Conservation (phyloP, 2,888 invertebrate species). For the Cerastis rubricosa region DNA sequence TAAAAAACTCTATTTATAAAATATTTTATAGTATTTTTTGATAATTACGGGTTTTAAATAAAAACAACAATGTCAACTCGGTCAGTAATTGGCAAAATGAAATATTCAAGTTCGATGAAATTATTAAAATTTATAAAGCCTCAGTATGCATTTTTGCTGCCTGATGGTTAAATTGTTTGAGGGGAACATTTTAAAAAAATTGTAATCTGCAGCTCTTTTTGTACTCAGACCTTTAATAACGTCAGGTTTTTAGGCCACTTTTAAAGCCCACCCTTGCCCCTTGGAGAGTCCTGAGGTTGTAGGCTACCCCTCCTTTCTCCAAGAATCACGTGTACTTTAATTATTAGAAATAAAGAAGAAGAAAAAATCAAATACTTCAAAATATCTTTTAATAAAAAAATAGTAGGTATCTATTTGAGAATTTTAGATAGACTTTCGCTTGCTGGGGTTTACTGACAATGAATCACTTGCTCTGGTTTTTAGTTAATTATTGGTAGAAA, state of each 20-base stretch:
- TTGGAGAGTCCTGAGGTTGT: background rate
- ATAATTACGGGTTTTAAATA: conserved; percentile 19
- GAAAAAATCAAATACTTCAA: background rate
- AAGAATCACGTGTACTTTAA: background rate
- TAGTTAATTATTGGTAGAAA: too few relatives aligned
- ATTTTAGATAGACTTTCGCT: too few relatives aligned
- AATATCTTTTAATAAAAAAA: too few relatives aligned
- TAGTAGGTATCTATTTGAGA: too few relatives aligned
- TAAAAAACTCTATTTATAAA: background rate
- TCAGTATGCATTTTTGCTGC: background rate
- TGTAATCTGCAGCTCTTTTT: background rate
- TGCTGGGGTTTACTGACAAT: background rate
- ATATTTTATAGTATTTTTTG: background rate
- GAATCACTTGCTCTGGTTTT: background rate
- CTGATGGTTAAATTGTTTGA: background rate
- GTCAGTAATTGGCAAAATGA: background rate
- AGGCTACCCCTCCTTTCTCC: background rate
- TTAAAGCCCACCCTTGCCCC: background rate
- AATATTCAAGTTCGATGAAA: background rate
- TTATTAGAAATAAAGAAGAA: background rate
- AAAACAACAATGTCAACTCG: background rate
- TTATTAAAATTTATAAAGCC: background rate
- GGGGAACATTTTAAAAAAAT: background rate
- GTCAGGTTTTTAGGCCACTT: background rate
- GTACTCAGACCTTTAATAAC: background rate